Evolutionary conservation across 2,888 invertebrate species (phyloP).

Genomic region (Acronicta alni): DNA sequence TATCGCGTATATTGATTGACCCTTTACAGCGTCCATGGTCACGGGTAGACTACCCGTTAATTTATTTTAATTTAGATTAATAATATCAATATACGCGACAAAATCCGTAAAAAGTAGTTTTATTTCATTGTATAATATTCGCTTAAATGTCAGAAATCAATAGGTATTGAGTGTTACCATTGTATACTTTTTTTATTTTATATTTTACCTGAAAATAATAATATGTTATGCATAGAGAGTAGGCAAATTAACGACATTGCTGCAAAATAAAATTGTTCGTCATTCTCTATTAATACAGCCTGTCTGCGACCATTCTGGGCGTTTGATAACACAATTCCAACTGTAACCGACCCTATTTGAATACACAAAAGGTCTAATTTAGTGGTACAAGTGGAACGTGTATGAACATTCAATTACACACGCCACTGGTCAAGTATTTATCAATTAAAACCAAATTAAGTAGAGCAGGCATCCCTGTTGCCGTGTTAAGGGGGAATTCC

Average conservation of each 20-base stretch:
- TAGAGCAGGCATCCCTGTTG: slow-evolving; percentile 78
- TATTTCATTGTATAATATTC: too few species aligned
- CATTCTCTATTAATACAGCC: slow-evolving; percentile 59
- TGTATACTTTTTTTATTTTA: too few species aligned
- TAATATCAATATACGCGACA: too few species aligned
- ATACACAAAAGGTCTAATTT: slow-evolving; percentile 23
- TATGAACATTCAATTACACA: slow-evolving; percentile 87
- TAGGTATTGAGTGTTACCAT: too few species aligned
- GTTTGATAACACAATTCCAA: slow-evolving; percentile 25
- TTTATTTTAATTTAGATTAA: too few species aligned
- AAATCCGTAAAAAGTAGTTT: too few species aligned
- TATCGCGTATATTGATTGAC: too few species aligned
- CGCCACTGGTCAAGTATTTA: slow-evolving; percentile 86
- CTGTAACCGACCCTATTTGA: slow-evolving; percentile 19
- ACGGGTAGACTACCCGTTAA: too few species aligned
- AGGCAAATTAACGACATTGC: not conserved
- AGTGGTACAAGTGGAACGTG: slow-evolving; percentile 49
- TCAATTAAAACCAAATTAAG: slow-evolving; percentile 85
- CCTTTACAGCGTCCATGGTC: too few species aligned
- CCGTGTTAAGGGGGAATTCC: slow-evolving; percentile 73
- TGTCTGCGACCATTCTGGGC: slow-evolving; percentile 42
- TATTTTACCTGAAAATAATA: too few species aligned
- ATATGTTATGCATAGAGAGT: too few species aligned
- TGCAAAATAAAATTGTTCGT: slow-evolving; percentile 58
- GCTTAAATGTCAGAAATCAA: too few species aligned